A percentile compares a stretch with the other conserved stretches of the same genome.
Conservation (phyloP, 2,888 invertebrate species). For the Platycnemis pennipes region DNA sequence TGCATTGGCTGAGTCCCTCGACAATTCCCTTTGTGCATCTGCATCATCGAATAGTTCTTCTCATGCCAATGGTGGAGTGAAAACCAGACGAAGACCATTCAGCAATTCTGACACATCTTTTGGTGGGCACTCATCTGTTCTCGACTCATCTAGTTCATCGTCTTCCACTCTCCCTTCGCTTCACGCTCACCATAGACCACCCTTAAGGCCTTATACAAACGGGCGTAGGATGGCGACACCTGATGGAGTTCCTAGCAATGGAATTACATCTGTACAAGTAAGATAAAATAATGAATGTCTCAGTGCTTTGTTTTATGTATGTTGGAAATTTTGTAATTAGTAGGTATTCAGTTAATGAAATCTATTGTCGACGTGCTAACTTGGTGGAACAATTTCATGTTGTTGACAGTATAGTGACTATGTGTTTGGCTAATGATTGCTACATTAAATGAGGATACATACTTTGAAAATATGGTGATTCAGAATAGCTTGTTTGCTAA, state of each 20-base stretch:
- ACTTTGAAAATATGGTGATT: too few species aligned
- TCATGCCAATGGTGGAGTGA: slow-evolving; percentile 71
- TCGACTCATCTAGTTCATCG: slow-evolving; percentile 38
- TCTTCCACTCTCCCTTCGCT: slow-evolving; percentile 33
- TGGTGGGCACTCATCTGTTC: slow-evolving; percentile 1
- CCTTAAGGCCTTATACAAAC: slow-evolving; percentile 21
- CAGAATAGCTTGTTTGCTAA: too few species aligned
- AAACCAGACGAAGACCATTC: slow-evolving; percentile 72
- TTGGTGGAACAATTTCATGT: too few species aligned
- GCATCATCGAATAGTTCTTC: slow-evolving; percentile 74
- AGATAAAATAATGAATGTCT: neutral
- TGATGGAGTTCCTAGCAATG: slow-evolving; percentile 25
- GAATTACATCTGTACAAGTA: neutral
- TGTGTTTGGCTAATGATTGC: too few species aligned
- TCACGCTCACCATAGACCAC: neutral
- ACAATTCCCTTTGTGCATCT: slow-evolving; percentile 81
- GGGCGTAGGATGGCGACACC: slow-evolving; percentile 38
- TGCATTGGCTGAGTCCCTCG: slow-evolving; percentile 85
- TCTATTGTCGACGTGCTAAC: too few species aligned
- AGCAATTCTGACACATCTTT: slow-evolving; percentile 12
- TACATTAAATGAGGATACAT: too few species aligned
- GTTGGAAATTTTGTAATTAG: too few species aligned
- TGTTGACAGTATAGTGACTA: too few species aligned
- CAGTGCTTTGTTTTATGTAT: too few species aligned
- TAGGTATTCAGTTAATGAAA: neutral